phyloP scores from a whole-genome alignment of 2,888 invertebrate genomes.

The Lepetodrilus schrolli region DNA sequence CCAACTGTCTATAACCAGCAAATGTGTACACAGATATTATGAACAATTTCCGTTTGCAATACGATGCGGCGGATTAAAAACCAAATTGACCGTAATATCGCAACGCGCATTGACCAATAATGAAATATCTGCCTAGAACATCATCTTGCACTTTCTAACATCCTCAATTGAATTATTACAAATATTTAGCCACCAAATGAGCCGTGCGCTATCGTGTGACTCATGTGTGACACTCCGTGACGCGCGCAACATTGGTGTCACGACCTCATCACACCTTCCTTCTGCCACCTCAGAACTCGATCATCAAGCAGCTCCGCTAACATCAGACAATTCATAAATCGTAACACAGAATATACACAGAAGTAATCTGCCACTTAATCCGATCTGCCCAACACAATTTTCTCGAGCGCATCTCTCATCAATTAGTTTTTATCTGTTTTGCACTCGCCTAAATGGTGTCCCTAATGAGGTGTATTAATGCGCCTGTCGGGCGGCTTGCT shows the following conservation, averaged over 20 bases:
- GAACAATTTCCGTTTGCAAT: too few relatives aligned
- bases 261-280: slow-evolving; percentile 25
- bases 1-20: too few relatives aligned
- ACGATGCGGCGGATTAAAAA: too few relatives aligned
- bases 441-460: slow-evolving; percentile 26
- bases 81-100: too few relatives aligned
- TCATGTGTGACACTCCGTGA: neutral
- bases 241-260: neutral
- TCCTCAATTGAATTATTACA: slow-evolving; percentile 19
- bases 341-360: slow-evolving; percentile 19
- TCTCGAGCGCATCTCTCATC: slow-evolving; percentile 15
- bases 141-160: neutral
- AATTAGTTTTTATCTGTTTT: slow-evolving; percentile 31
- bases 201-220: neutral
- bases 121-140: neutral
- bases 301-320: slow-evolving; percentile 3
- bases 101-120: neutral
- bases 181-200: slow-evolving; percentile 20
- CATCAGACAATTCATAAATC: slow-evolving; percentile 23
- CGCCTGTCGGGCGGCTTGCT: neutral
- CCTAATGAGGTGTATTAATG: slow-evolving; percentile 29
- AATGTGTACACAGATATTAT: too few relatives aligned
- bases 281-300: neutral
- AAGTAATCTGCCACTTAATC: slow-evolving; percentile 27
- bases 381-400: slow-evolving; percentile 28